Evolutionary conservation across 2,888 invertebrate genomes (phyloP), one percentile per base, ranked within the genome.

Genomic region (Brachyptera putata): DNA sequence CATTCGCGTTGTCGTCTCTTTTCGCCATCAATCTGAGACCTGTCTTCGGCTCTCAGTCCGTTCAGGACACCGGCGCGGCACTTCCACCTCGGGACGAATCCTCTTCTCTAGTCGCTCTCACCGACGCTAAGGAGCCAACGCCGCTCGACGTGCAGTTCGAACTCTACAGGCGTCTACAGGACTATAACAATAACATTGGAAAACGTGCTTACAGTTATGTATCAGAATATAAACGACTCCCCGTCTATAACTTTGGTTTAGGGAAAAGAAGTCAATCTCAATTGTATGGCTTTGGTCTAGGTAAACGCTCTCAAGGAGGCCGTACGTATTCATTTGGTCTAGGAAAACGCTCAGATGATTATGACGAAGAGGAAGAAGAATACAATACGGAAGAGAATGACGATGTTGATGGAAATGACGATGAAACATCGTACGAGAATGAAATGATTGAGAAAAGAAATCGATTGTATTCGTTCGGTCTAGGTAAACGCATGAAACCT

Each of bases 171-270:
- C 60, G 64, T 25, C 61, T 64, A 3, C 36, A 53, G 3, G 53
- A 53, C 11, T 64, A 61, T 57, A 60, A 60, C 55, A 63, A 62
- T 14, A 63, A 62, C 18, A 57, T 64, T 1, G 64, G 63, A 14
- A 75, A 74, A 57, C 77, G 82, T 0, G 80, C 80, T 46, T 84
- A 84, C 69, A 82, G 80, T 68, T 84, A 84, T 68, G 82, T 83
- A 0, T 81, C 84, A 0, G 83, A 84, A 65, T 84, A 81, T 66
- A 84, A 84, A 66, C 74, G 84, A 64, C 74, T 84, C 4, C 83
- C 83, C 0, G 75, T 79, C 1, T 75, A 74, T 59, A 79, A 73
- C 56, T 75, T 76, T 24, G 76, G 76, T 68, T 61, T 77, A 67
- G 69, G 72, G 63, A 69, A 77, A 70, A 39, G 79, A 75, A 57